These are phyloP conservation scores for Apteryx owenii DNA, from an alignment of 2,113 vertebrate species.

Conservation along the genomic window DNA sequence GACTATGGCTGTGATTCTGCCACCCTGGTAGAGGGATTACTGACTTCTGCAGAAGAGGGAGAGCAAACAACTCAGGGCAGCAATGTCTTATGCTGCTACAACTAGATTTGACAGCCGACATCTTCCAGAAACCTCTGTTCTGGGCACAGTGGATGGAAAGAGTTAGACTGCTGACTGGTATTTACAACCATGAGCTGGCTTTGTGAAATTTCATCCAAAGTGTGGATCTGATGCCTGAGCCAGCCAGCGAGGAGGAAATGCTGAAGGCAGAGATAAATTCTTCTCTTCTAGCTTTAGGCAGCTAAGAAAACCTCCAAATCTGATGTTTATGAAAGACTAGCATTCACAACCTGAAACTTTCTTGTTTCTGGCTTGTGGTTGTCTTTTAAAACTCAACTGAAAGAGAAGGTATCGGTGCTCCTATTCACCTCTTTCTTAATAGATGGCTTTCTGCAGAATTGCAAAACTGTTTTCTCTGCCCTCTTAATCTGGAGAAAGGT, in stretches of 20 bases:
- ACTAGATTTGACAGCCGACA: neutral
- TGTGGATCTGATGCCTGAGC: neutral
- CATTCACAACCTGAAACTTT: neutral
- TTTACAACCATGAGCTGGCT: neutral
- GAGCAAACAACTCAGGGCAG: neutral
- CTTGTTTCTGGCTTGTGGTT: neutral
- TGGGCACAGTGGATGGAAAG: constrained; percentile 11
- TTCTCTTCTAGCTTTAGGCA: neutral
- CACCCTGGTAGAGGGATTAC: neutral
- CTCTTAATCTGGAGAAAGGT: neutral
- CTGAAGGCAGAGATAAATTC: neutral
- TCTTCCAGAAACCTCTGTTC: constrained; percentile 3
- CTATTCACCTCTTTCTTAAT: neutral
- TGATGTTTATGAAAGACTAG: neutral
- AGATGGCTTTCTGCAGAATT: neutral
- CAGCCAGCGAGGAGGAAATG: neutral
- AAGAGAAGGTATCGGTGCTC: neutral
- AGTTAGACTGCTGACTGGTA: constrained; percentile 5
- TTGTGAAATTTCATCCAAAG: neutral
- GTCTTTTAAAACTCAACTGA: neutral
- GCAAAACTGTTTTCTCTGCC: neutral
- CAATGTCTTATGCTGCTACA: neutral
- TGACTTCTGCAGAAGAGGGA: neutral
- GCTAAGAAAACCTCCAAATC: neutral
- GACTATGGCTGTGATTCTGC: neutral